phyloP scores from a whole-genome alignment of 1,140 invertebrate species.

The Ganaspis sp. region DNA sequence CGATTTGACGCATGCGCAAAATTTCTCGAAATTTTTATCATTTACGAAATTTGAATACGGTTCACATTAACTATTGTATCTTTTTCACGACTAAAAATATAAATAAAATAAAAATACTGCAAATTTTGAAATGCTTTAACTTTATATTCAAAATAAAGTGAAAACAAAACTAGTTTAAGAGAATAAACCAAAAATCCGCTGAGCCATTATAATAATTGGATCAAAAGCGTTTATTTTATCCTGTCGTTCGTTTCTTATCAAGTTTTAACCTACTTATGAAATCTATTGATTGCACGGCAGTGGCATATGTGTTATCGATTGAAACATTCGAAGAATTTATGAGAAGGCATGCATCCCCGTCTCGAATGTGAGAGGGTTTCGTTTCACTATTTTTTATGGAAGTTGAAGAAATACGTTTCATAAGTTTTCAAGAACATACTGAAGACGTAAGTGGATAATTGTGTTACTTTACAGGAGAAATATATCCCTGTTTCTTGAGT shows the following conservation, averaged over 20 bases:
- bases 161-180: too few species aligned
- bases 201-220: neutral
- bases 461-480: neutral
- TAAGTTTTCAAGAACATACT: neutral
- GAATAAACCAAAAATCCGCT: too few species aligned
- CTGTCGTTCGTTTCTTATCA: neutral
- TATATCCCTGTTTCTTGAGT: slow-evolving; percentile 1
- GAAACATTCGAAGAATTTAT: slow-evolving; percentile 1
- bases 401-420: neutral
- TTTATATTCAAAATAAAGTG: too few species aligned
- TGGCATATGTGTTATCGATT: slow-evolving; percentile 11
- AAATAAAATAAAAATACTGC: too few species aligned
- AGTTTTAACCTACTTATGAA: slow-evolving; percentile 28
- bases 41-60: too few species aligned
- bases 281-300: neutral
- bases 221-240: neutral
- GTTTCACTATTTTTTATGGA: neutral
- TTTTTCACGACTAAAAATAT: too few species aligned
- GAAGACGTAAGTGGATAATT: slow-evolving; percentile 1
- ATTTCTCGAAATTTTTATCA: too few species aligned
- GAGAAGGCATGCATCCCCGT: neutral
- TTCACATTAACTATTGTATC: too few species aligned
- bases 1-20: too few species aligned
- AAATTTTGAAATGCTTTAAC: too few species aligned
- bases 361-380: neutral